phyloP scores from a whole-genome alignment of 1,140 invertebrate genomes.

The Holotrichia oblita region DNA sequence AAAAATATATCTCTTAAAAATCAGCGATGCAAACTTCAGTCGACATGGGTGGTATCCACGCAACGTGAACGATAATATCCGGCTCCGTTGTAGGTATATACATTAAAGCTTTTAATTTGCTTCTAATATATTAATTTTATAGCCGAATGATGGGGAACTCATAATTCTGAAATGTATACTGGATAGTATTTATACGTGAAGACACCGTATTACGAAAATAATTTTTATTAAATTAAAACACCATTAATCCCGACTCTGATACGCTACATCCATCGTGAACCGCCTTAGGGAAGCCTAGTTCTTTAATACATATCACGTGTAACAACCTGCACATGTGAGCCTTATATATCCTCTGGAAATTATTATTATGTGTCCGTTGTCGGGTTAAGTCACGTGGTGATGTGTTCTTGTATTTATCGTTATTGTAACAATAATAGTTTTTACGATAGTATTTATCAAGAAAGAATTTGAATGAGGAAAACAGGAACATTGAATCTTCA shows the following conservation, averaged over 20 bases:
- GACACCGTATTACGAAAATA: slow-evolving; percentile 24
- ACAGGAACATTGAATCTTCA: no score
- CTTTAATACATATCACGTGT: background rate
- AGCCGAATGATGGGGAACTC: background rate
- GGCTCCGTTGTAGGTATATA: slow-evolving; percentile 17
- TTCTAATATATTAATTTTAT: slow-evolving; percentile 32
- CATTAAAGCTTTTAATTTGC: slow-evolving; percentile 18
- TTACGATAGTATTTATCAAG: no score
- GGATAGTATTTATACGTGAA: background rate
- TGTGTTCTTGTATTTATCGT: background rate
- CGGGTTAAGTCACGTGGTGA: background rate
- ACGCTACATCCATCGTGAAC: background rate
- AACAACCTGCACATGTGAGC: background rate
- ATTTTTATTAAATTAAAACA: slow-evolving; percentile 34
- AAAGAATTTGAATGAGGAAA: no score
- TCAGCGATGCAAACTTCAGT: background rate
- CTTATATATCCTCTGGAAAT: background rate
- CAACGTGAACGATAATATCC: slow-evolving; percentile 18
- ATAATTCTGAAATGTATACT: background rate
- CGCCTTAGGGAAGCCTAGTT: slow-evolving; percentile 5
- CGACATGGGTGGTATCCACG: slow-evolving; percentile 5
- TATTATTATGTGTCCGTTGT: background rate
- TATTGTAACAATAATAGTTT: background rate
- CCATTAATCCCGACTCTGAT: background rate
- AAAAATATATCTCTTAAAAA: no score